Percentiles rank a stretch among this genome's conserved stretches.
These are phyloP conservation scores for Drosophila silvestris DNA, from an alignment of 2,888 invertebrate genomes.

Conservation along the genomic window DNA sequence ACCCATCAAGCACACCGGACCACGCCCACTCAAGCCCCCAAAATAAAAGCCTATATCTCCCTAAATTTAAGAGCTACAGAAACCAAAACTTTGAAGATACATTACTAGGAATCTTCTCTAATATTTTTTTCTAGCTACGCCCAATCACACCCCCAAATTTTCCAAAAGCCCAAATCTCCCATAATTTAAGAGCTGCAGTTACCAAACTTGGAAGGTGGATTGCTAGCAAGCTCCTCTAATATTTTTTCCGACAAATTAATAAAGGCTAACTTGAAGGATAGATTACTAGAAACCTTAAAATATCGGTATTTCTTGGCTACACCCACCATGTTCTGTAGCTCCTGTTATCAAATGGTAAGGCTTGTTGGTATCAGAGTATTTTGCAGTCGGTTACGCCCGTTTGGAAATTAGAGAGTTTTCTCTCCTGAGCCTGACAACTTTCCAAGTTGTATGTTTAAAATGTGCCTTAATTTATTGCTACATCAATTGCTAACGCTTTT, in stretches of 20 bases:
- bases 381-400: neutral
- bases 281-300: neutral
- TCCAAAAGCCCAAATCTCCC: too few species aligned
- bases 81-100: neutral
- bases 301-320: neutral
- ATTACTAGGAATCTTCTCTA: neutral
- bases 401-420: neutral
- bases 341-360: neutral
- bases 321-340: neutral
- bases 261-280: neutral
- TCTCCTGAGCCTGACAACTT: neutral
- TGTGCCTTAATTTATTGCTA: neutral
- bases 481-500: neutral
- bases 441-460: neutral
- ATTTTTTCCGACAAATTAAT: neutral
- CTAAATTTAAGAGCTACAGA: neutral
- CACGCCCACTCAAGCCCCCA: neutral
- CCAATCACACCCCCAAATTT: too few species aligned
- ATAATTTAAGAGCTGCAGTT: neutral
- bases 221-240: too few species aligned
- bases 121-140: too few species aligned
- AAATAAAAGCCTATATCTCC: neutral
- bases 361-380: neutral
- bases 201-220: too few species aligned
- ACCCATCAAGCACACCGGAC: neutral